Conservation (phyloP, 1,140 invertebrate species). For the Drosophila prosaltans region DNA sequence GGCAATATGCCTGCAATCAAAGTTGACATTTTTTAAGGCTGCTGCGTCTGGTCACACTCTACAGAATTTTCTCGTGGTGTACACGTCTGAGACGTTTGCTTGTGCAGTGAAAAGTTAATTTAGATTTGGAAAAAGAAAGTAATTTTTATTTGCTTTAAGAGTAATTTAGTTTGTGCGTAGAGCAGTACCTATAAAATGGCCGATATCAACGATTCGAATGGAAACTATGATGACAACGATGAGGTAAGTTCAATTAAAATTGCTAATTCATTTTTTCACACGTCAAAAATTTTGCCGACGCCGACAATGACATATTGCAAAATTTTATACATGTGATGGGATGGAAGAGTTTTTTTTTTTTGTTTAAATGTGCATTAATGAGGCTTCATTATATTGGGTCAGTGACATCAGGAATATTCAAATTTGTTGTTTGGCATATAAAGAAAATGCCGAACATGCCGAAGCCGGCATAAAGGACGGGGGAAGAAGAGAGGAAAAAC, state of each 20-base stretch:
- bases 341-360: neutral
- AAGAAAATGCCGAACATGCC: neutral
- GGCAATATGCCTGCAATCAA: too few species aligned
- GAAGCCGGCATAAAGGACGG: conserved; percentile 22
- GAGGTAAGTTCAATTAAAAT: conserved; percentile 61
- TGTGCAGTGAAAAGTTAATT: neutral
- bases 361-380: conserved; percentile 9
- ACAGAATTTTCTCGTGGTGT: conserved; percentile 45
- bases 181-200: conserved; percentile 47
- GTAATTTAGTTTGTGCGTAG: conserved; percentile 17
- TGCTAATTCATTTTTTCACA: conserved; percentile 1
- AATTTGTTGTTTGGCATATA: neutral
- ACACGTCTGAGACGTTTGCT: conserved; percentile 33
- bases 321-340: conserved; percentile 13
- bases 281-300: conserved; percentile 39
- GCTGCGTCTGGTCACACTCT: conserved; percentile 17
- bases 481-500: conserved; percentile 11
- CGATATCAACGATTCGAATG: conserved; percentile 70
- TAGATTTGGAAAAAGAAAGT: conserved; percentile 19
- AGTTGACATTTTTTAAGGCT: conserved; percentile 19
- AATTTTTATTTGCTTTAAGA: conserved; percentile 12
- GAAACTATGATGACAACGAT: conserved; percentile 75
- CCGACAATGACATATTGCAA: conserved; percentile 30
- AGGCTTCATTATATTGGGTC: conserved; percentile 23
- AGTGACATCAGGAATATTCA: conserved; percentile 26